Evolutionary conservation across 2,888 invertebrate genomes (phyloP).

Genomic region (Schizotus pectinicornis): DNA sequence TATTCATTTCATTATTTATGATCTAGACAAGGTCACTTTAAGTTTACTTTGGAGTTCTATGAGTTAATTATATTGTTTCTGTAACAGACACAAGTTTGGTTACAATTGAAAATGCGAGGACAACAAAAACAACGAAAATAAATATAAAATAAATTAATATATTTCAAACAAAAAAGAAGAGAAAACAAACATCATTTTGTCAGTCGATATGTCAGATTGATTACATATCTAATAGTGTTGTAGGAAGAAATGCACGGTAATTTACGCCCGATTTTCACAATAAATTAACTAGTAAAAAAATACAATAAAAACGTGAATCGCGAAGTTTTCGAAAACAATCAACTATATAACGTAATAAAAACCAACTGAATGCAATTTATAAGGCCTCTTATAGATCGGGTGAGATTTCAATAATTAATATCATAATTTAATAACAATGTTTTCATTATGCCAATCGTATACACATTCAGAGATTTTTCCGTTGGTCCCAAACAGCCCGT

Average conservation of each 20-base stretch:
- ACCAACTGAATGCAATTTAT: slow-evolving; percentile 37
- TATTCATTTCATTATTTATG: slow-evolving; percentile 45
- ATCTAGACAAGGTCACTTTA: slow-evolving; percentile 58
- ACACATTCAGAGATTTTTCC: slow-evolving; percentile 37
- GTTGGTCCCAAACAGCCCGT: slow-evolving; percentile 37
- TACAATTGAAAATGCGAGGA: slow-evolving; percentile 36
- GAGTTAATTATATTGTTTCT: slow-evolving; percentile 27
- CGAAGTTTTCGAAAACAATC: slow-evolving; percentile 15
- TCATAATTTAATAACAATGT: slow-evolving; percentile 25
- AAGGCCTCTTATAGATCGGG: slow-evolving; percentile 17
- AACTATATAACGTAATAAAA: slow-evolving; percentile 27
- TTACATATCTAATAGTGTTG: not conserved
- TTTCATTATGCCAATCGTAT: slow-evolving; percentile 39
- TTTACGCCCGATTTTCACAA: not conserved
- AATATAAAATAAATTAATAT: slow-evolving; percentile 55
- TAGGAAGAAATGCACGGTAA: too few relatives aligned
- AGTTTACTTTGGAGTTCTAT: slow-evolving; percentile 51
- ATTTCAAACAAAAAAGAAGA: slow-evolving; percentile 52
- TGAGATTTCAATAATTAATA: slow-evolving; percentile 29
- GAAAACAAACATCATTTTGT: slow-evolving; percentile 51
- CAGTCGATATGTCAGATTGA: slow-evolving; percentile 46
- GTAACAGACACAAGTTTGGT: slow-evolving; percentile 47
- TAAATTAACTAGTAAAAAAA: slow-evolving; percentile 25
- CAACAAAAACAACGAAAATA: slow-evolving; percentile 43
- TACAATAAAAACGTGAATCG: slow-evolving; percentile 22